phyloP scores from a whole-genome alignment of 2,797 vertebrate genomes.

The Melanogrammus aeglefinus region DNA sequence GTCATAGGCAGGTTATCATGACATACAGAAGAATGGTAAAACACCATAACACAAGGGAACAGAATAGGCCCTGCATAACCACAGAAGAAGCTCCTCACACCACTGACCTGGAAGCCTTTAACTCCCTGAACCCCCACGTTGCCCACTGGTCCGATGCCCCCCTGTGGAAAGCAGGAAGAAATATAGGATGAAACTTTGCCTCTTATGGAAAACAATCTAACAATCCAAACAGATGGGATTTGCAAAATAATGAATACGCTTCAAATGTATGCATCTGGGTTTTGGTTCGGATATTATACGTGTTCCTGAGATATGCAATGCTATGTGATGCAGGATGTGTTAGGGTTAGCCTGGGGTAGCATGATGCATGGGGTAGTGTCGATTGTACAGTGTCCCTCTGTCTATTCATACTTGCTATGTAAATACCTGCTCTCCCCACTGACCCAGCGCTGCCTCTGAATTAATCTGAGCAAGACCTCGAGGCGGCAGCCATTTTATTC shows the following conservation, averaged over 20 bases:
- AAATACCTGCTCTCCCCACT: slow-evolving; percentile 39
- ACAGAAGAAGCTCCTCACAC: slow-evolving; percentile 9
- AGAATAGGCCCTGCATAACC: background rate
- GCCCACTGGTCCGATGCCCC: slow-evolving; percentile 82
- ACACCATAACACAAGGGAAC: background rate
- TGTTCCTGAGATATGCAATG: background rate
- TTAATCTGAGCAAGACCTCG: slow-evolving; percentile 9
- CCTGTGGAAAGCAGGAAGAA: slow-evolving; percentile 66
- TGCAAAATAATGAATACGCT: background rate
- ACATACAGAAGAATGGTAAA: background rate
- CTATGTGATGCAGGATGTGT: slow-evolving; percentile 7
- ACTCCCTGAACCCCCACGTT: slow-evolving; percentile 78
- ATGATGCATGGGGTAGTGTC: slow-evolving; percentile 31
- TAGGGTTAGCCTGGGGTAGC: background rate
- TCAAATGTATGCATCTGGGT: background rate
- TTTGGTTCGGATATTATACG: background rate
- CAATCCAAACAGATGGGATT: background rate
- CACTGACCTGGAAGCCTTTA: slow-evolving; percentile 91
- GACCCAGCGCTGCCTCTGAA: slow-evolving; percentile 11
- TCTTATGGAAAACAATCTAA: background rate
- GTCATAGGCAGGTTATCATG: slow-evolving; percentile 20
- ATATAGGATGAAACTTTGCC: background rate
- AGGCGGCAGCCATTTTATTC: slow-evolving; percentile 16
- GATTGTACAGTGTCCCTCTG: slow-evolving; percentile 44
- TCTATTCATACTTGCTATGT: slow-evolving; percentile 34